A percentile compares a stretch with the other conserved stretches of the same genome.
Evolutionary conservation across 2,113 vertebrate species (phyloP).

Genomic region (Tupaia tana): DNA sequence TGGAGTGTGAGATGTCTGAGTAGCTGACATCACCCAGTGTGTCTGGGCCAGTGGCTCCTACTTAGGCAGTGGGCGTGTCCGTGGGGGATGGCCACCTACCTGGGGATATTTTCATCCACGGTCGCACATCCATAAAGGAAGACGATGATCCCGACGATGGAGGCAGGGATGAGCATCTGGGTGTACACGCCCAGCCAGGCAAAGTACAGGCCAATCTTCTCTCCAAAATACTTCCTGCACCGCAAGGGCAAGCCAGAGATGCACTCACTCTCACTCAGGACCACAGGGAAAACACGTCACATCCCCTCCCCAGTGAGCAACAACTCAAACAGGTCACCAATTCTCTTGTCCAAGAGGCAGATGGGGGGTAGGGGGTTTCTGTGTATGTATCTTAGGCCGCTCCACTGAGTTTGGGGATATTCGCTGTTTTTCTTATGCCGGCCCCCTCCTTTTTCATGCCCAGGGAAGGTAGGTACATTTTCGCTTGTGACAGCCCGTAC

Average conservation of each 20-base stretch:
- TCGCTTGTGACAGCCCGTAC: accelerated
- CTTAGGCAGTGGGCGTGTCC: accelerated
- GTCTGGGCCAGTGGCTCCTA: too few species aligned
- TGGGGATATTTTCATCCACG: slow-evolving; percentile 95
- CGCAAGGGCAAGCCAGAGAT: background rate
- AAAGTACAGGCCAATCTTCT: slow-evolving; percentile 98
- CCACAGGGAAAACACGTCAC: accelerated
- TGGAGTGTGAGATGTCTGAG: too few species aligned
- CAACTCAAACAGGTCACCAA: accelerated
- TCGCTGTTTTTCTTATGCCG: too few species aligned
- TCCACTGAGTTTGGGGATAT: background rate
- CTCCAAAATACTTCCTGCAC: slow-evolving; percentile 97
- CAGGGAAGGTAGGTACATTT: accelerated
- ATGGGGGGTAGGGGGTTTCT: accelerated
- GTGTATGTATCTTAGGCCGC: too few species aligned
- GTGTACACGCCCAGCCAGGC: slow-evolving; percentile 99
- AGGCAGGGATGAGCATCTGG: slow-evolving; percentile 97
- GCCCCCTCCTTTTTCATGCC: background rate
- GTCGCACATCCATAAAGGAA: slow-evolving; percentile 98
- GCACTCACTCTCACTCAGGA: accelerated
- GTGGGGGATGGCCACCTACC: slow-evolving; percentile 83
- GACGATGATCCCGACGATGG: slow-evolving; percentile 95
- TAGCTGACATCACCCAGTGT: too few species aligned
- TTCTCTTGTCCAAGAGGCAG: background rate
- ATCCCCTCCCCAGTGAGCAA: too few species aligned